Evolutionary conservation across 2,113 vertebrate species (phyloP), one percentile per base, ranked within the genome.

Genomic region (Apteryx mantelli): DNA sequence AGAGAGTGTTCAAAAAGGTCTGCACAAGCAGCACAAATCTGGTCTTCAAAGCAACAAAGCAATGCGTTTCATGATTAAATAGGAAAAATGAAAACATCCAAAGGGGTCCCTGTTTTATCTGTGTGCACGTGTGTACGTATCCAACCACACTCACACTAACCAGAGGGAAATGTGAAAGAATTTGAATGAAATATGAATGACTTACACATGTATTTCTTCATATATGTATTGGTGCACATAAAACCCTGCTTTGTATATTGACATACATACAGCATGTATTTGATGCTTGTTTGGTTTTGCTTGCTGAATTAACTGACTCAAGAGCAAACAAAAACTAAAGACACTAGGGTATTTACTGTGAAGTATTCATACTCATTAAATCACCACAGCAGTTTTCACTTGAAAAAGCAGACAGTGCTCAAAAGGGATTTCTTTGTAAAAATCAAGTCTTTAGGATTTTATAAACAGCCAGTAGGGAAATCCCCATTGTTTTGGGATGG

Each of bases 201-300:
- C 15, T 14, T 56, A 11, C n/a, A 78, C 9, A 26, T 5, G 5
- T 25, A 63, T 3, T 4, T 24, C 55, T 8, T 66, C 40, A 36
- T 8, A 12, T 55, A 46, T 9, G 19, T 18, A 46, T 4, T 10
- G 26, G 21, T 53, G 60, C 8, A 10, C 30, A 75, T 36, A 94
- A 68, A 5, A 0, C 26, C 18, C 32, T 53, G 10, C 36, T 50
- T 24, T 52, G 3, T 30, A 12, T 22, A 44, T 2, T 64, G n/a
- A 40, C 22, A 7, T 5, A 65, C 0, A 0, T 26, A 13, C 3
- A 21, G 1, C 0, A 14, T 9, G 4, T 40, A 7, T 38, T 32
- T 66, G 71, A 84, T n/a, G 25, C 19, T 64, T 73, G 3, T 22
- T 53, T 83, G 21, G 34, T 34, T 86, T 90, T 3, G 17, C 15